Evolutionary conservation across 2,888 invertebrate species (phyloP), one percentile per base, ranked within the genome.

Genomic region (Cordilura impudica): DNA sequence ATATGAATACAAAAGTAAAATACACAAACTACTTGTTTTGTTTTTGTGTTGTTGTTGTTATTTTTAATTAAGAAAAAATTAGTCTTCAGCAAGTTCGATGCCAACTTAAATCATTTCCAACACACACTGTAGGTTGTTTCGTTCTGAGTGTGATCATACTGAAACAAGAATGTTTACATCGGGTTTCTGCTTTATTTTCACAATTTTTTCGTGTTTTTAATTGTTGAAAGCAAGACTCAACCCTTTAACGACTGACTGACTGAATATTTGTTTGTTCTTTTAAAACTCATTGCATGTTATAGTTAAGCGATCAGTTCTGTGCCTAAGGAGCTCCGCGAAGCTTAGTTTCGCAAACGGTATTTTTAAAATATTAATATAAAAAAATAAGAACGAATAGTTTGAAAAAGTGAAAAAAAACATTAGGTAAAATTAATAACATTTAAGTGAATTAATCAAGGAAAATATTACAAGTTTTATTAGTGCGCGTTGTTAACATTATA

Each of bases 251-350:
- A 56, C 63, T 65, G 56, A 45, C 21, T 56, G 49, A 70, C 63
- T 56, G 7, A 14, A 29, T 39, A 69, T 53, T 73, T 69, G 69
- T 69, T 35, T 63, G 54, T 79, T 79, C 79, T 79, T 79, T 78
- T 79, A 79, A 79, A 79, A 79, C 70, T 75, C 71, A 75, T 75
- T 75, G 79, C 35, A 31, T 60, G 61, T 49, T 66, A 70, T 47
- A 61, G 75, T 35, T 47, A 71, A 79, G 71, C 58, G 70, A 71
- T 75, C 79, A 79, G 79, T 75, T 75, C 49, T 47, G 65, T 66
- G 70, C 26, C 47, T 67, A 71, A 79, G 71, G 71, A 79, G 79
- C 70, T 67, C 29, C 49, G 23, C 63, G 70, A 79, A 79, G 79
- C 75, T 75, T 75, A 75, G 71, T 65, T 74, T 78, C 79, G 66